These are phyloP conservation scores for Caenorhabditis wallacei DNA, from an alignment of 2,888 invertebrate genomes.

Conservation along the genomic window DNA sequence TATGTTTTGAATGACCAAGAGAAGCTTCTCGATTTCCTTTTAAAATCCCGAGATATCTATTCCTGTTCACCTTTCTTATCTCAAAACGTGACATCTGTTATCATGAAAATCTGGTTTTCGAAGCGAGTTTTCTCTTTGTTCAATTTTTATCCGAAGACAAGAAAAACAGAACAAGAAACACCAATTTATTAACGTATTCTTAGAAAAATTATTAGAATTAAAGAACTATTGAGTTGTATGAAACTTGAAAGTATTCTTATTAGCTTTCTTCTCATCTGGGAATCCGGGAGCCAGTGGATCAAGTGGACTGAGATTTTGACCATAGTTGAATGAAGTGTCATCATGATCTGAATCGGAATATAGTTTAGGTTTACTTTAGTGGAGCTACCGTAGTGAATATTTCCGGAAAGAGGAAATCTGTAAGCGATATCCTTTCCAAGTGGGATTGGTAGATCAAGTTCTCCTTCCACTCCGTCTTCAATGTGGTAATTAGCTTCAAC, in stretches of 20 bases:
- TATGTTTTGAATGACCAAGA: neutral
- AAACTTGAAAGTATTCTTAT: neutral
- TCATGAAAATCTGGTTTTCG: conserved; percentile 45
- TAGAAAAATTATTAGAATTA: conserved; percentile 33
- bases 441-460: conserved; percentile 68
- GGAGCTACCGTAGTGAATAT: conserved; percentile 60
- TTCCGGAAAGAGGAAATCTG: conserved; percentile 61
- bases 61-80: conserved; percentile 35
- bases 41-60: conserved; percentile 29
- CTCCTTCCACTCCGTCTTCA: conserved; percentile 71
- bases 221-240: conserved; percentile 11
- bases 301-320: conserved; percentile 60
- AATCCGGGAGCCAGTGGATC: conserved; percentile 54
- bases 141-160: neutral
- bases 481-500: conserved; percentile 66
- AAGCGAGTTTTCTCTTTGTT: conserved; percentile 26
- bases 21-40: conserved; percentile 11
- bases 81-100: conserved; percentile 39
- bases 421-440: conserved; percentile 66
- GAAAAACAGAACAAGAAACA: conserved; percentile 13
- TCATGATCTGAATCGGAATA: conserved; percentile 48
- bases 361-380: neutral
- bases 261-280: conserved; percentile 42
- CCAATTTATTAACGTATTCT: conserved; percentile 23
- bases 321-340: conserved; percentile 60